phyloP scores from a whole-genome alignment of 2,888 invertebrate species.

The Pogonocherus hispidulus region DNA sequence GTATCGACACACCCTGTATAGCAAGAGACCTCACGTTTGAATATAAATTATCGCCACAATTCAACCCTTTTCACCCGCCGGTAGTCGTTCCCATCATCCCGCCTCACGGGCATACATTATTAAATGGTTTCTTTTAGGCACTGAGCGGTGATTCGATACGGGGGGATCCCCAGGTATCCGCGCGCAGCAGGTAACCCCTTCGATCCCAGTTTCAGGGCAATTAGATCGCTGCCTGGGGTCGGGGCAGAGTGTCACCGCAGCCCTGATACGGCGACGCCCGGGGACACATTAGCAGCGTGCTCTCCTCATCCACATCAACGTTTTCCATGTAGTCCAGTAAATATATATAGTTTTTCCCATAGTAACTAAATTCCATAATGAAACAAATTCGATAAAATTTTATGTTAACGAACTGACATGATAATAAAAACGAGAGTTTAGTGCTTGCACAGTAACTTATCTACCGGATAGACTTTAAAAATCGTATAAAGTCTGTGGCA shows the following conservation, averaged over 20 bases:
- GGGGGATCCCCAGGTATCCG: conserved; percentile 1
- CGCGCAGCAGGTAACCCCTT: conserved; percentile 17
- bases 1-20: no score
- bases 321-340: no score
- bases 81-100: neutral
- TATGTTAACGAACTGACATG: no score
- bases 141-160: conserved; percentile 20
- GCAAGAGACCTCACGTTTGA: no score
- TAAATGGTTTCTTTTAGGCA: conserved; percentile 28
- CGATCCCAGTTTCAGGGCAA: conserved; percentile 14
- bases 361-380: no score
- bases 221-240: conserved; percentile 21
- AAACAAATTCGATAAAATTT: no score
- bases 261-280: conserved; percentile 10
- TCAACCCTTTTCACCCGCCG: neutral
- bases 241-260: conserved; percentile 23
- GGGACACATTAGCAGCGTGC: conserved; percentile 22
- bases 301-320: conserved; percentile 19
- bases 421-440: no score
- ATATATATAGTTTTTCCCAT: no score
- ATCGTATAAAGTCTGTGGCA: no score
- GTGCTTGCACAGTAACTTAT: no score
- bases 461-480: no score
- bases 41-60: no score
- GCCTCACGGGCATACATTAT: conserved; percentile 12